A percentile compares a stretch with the other conserved stretches of the same genome.
Conservation (phyloP, 2,797 vertebrate species). For the Masticophis lateralis region DNA sequence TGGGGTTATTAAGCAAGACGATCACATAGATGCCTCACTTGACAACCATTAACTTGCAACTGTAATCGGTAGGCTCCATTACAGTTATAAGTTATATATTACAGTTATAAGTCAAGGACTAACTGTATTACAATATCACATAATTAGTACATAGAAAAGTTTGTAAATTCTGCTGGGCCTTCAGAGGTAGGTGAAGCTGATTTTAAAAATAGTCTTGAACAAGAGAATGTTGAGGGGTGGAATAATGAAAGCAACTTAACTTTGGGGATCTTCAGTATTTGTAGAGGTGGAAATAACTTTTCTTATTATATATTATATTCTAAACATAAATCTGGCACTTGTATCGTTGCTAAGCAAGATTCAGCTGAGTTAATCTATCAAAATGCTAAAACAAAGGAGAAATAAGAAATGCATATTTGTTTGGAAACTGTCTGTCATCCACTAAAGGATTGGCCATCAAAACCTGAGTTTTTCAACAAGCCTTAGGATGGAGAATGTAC, state of each 20-base stretch:
- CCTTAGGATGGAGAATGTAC: background rate
- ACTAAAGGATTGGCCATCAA: background rate
- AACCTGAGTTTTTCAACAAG: background rate
- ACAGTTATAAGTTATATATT: background rate
- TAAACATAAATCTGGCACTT: background rate
- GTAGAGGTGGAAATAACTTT: background rate
- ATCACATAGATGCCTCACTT: background rate
- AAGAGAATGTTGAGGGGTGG: background rate
- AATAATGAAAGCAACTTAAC: background rate
- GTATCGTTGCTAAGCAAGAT: background rate
- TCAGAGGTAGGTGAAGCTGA: background rate
- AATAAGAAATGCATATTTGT: background rate
- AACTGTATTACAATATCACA: background rate
- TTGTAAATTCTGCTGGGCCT: background rate
- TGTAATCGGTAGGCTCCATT: background rate
- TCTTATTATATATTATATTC: background rate
- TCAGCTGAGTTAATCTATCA: background rate
- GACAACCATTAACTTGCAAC: background rate
- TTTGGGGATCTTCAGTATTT: background rate
- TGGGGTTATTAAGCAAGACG: background rate
- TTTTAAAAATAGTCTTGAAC: background rate
- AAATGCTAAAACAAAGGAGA: background rate
- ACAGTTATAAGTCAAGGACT: background rate
- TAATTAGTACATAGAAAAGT: background rate
- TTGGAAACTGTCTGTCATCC: background rate